Evolutionary conservation across 2,797 vertebrate species (phyloP).

Genomic region (Distichodus sexfasciatus): DNA sequence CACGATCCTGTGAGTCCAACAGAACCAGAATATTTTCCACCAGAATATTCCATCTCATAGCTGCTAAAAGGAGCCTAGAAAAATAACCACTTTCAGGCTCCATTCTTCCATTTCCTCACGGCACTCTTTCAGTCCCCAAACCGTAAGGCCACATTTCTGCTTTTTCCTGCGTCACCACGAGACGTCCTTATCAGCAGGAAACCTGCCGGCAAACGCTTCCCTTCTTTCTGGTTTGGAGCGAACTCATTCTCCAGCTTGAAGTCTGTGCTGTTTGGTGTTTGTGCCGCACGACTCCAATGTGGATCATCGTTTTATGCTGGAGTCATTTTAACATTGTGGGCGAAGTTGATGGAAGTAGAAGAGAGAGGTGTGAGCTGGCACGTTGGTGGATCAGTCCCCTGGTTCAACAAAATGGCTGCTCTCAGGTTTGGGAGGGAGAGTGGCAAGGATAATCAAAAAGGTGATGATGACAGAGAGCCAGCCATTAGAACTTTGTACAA

Average conservation of each 20-base stretch:
- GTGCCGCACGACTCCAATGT: conserved; percentile 20
- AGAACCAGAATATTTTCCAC: conserved; percentile 45
- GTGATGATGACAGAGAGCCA: conserved; percentile 49
- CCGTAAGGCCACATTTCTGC: conserved; percentile 18
- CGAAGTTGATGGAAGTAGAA: conserved; percentile 52
- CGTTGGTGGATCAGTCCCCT: conserved; percentile 68
- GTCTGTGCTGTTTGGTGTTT: conserved; percentile 31
- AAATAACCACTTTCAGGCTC: conserved; percentile 25
- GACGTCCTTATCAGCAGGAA: conserved; percentile 13
- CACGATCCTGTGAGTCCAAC: conserved; percentile 16
- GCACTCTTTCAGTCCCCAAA: conserved; percentile 32
- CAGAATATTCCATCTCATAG: conserved; percentile 39
- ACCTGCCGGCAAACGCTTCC: conserved; percentile 8
- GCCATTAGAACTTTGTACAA: conserved; percentile 50
- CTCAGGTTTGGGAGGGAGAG: conserved; percentile 51
- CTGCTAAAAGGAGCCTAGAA: not conserved
- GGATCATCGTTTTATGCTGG: conserved; percentile 35
- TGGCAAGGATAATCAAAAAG: conserved; percentile 33
- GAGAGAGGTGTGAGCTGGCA: conserved; percentile 70
- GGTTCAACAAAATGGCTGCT: conserved; percentile 66
- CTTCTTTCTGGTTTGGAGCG: not conserved
- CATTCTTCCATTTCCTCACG: conserved; percentile 9
- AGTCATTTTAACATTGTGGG: conserved; percentile 32
- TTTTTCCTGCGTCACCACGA: conserved; percentile 26
- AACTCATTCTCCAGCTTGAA: conserved; percentile 1